Evolutionary conservation across 2,888 invertebrate genomes (phyloP).

Genomic region (Horisme vitalbata): DNA sequence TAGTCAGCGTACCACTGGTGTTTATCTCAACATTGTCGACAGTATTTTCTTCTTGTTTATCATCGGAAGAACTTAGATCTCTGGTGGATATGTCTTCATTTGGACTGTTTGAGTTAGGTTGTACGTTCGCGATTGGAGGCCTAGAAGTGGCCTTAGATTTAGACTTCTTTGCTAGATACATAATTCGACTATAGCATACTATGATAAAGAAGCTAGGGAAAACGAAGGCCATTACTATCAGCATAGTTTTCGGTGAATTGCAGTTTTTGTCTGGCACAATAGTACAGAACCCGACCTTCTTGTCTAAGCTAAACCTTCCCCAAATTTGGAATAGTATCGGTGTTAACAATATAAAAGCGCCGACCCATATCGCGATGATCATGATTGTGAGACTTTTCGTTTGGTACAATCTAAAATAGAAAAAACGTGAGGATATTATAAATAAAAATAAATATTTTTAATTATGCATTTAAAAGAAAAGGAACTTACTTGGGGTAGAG

Average conservation of each 20-base stretch:
- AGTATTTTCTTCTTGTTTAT: background rate
- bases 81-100: constrained; percentile 1
- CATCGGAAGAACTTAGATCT: constrained; percentile 5
- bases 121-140: background rate
- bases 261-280: constrained; percentile 17
- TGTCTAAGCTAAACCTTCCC: constrained; percentile 26
- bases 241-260: constrained; percentile 11
- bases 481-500: constrained; percentile 22
- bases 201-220: constrained; percentile 13
- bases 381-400: constrained; percentile 24
- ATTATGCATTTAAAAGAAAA: background rate
- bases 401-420: constrained; percentile 24
- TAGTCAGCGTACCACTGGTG: background rate
- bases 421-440: background rate
- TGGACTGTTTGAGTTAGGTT: constrained; percentile 1
- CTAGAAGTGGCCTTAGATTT: background rate
- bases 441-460: too few species aligned
- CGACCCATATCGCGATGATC: constrained; percentile 24
- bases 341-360: constrained; percentile 4
- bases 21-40: constrained; percentile 2
- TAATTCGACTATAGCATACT: constrained; percentile 23
- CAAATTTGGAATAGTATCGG: constrained; percentile 19
- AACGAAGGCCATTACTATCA: constrained; percentile 13
- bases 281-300: constrained; percentile 19
- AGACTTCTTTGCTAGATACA: constrained; percentile 23